Evolutionary conservation across 2,113 vertebrate species (phyloP).

Genomic region (Hucho hucho): DNA sequence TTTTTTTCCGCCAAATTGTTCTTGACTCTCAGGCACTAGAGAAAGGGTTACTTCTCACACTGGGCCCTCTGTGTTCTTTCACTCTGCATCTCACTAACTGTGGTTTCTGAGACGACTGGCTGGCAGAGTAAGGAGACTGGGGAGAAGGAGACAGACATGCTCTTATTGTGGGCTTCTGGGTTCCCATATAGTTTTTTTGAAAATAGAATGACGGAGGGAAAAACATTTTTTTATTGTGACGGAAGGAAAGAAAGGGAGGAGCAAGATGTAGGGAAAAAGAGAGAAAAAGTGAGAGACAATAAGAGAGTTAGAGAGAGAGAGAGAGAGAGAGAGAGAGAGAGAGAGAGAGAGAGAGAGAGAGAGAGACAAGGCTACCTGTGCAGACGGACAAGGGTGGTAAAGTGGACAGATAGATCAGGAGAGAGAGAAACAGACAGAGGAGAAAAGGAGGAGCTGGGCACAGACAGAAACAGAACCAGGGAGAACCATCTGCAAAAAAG

Average conservation of each 20-base stretch:
- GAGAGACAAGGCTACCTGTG: neutral
- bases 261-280: neutral
- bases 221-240: neutral
- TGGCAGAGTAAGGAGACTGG: neutral
- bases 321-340: neutral
- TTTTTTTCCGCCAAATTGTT: conserved; percentile 33
- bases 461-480: too few relatives aligned
- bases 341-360: neutral
- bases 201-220: neutral
- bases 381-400: neutral
- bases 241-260: neutral
- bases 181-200: neutral
- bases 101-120: conserved; percentile 19
- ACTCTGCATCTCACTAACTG: conserved; percentile 17
- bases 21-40: conserved; percentile 24
- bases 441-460: too few relatives aligned
- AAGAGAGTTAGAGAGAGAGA: neutral
- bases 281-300: neutral
- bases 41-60: conserved; percentile 31
- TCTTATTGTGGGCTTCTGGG: neutral
- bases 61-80: conserved; percentile 18
- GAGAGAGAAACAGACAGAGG: neutral
- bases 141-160: neutral
- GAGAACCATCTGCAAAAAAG: too few relatives aligned
- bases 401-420: neutral